Percentiles rank a stretch among this genome's conserved stretches.
phyloP scores from a whole-genome alignment of 2,888 invertebrate species.

The Tupiocoris notatus region DNA sequence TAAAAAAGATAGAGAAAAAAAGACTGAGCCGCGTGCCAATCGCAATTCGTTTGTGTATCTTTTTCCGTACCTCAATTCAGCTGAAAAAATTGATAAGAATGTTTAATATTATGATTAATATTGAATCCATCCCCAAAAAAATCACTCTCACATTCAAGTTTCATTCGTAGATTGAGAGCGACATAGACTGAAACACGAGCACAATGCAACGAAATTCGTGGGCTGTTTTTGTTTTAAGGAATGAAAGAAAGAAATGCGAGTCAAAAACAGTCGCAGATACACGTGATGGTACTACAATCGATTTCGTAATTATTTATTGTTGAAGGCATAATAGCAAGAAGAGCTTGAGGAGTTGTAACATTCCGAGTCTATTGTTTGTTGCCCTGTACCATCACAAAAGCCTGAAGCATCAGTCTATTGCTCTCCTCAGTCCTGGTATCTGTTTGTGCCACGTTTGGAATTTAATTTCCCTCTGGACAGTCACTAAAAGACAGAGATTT shows the following conservation, averaged over 20 bases:
- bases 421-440: no score
- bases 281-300: background rate
- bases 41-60: no score
- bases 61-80: no score
- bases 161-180: no score
- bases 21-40: no score
- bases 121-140: no score
- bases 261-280: background rate
- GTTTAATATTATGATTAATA: no score
- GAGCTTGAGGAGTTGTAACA: background rate
- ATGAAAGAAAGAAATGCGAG: background rate
- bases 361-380: background rate
- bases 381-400: background rate
- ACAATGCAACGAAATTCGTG: background rate
- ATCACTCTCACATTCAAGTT: no score
- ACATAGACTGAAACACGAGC: no score
- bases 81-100: no score
- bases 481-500: background rate
- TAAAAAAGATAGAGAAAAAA: no score
- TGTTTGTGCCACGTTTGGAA: background rate
- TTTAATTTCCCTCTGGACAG: background rate
- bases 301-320: background rate
- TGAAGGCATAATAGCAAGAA: background rate
- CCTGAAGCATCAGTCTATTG: background rate
- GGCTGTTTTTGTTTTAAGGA: background rate